Evolutionary conservation across 2,113 vertebrate species (phyloP).

Genomic region (Charadrius vociferus): DNA sequence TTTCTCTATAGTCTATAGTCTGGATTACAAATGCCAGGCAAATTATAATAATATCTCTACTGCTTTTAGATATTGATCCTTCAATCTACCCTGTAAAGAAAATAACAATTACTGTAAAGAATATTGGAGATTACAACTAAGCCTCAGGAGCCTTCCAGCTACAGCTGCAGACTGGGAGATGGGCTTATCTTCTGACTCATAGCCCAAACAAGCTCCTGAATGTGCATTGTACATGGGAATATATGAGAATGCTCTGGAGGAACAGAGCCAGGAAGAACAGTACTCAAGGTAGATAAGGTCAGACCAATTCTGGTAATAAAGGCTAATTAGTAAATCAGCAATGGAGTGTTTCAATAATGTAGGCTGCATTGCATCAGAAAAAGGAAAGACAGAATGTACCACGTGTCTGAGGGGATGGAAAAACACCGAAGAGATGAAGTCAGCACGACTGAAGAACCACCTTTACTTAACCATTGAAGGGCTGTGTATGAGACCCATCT

Average conservation of each 20-base stretch:
- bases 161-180: slow-evolving; percentile 9
- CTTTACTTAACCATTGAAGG: slow-evolving; percentile 12
- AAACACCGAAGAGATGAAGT: slow-evolving; percentile 19
- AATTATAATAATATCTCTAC: neutral
- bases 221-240: slow-evolving; percentile 2
- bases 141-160: neutral
- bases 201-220: slow-evolving; percentile 36
- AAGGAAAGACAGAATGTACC: neutral
- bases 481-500: neutral
- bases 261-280: slow-evolving; percentile 49
- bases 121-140: neutral
- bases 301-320: slow-evolving; percentile 61
- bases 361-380: slow-evolving; percentile 54
- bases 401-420: neutral
- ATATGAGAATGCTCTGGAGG: slow-evolving; percentile 55
- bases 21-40: neutral
- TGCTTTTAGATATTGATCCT: slow-evolving; percentile 32
- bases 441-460: neutral
- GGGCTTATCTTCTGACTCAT: slow-evolving; percentile 55
- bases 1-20: neutral
- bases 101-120: slow-evolving; percentile 26
- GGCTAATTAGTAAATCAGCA: slow-evolving; percentile 59
- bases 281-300: slow-evolving; percentile 49
- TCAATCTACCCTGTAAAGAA: neutral
- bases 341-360: slow-evolving; percentile 59